Evolutionary conservation across 2,888 invertebrate species (phyloP), one percentile per base, ranked within the genome.

Genomic region (Stenolophus ochropezus): DNA sequence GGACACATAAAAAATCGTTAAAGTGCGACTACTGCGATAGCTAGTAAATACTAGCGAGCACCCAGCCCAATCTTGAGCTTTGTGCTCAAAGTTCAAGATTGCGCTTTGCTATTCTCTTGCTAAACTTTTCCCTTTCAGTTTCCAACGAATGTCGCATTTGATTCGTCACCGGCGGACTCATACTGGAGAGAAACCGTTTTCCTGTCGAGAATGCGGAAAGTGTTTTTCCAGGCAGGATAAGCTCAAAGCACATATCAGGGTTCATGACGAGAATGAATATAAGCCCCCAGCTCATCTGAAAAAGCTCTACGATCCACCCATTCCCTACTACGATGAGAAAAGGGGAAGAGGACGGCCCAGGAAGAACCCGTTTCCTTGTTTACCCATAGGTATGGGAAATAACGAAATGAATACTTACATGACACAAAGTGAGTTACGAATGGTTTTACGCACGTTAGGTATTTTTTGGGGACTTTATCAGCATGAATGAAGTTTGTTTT

Each of bases 121-220:
- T 76, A 8, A 51, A 27, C 18, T 18, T 61, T 61, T 27, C 21
- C 11, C 5, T 61, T 61, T 71, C 56, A 91, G 91, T 86, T 93
- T 93, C 88, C 91, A 92, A 82, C 90, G 93, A 16, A 91, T 93
- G 16, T 93, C 93, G 0, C 93, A 93, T 87, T 88, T 93, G 84
- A 91, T 91, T 65, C 91, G 93, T 0, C 93, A 93, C 87, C 90
- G 91, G 83, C 90, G 93, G 83, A 93, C 92, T 21, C 84, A 84
- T 49, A 84, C 83, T 6, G 84, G 83, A 2, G 84, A 84, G 42
- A 80, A 84, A 20, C 84, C 84, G 4, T 84, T 82, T 58, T 71
- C 78, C 1, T 84, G 84, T 53, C 51, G 69, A 21, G 75, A 83
- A 25, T 84, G 84, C 49, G 82, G 82, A 23, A 83, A 84, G 61